phyloP scores from a whole-genome alignment of 2,797 vertebrate genomes.

The Argentina silus region DNA sequence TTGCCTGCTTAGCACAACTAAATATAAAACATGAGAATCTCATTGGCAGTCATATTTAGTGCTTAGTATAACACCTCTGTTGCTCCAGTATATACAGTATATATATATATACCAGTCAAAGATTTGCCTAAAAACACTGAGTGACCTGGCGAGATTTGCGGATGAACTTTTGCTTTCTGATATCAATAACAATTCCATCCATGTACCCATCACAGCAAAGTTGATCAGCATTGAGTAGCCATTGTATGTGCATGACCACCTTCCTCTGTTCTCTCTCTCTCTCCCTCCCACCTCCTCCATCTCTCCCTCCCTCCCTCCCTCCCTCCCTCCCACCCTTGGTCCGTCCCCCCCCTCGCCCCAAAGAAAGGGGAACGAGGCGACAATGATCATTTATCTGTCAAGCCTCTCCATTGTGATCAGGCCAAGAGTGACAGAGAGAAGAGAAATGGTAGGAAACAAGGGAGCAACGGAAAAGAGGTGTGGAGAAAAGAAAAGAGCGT shows the following conservation, averaged over 20 bases:
- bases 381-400: conserved; percentile 59
- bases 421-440: conserved; percentile 25
- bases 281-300: conserved; percentile 2
- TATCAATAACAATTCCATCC: too few species aligned
- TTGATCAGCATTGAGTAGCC: background rate
- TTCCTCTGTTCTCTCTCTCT: background rate
- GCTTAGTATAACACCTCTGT: background rate
- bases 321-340: conserved; percentile 5
- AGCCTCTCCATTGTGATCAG: conserved; percentile 30
- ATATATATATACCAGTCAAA: too few species aligned
- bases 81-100: too few species aligned
- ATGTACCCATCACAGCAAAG: too few species aligned
- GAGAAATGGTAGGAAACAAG: conserved; percentile 15
- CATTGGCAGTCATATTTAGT: background rate
- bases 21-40: background rate
- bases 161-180: background rate
- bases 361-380: conserved; percentile 36
- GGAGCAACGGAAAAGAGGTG: background rate
- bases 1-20: background rate
- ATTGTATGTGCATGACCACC: background rate
- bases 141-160: background rate
- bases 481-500: conserved; percentile 19
- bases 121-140: too few species aligned
- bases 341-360: conserved; percentile 45
- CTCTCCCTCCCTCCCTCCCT: conserved; percentile 1